These are phyloP conservation scores for Arremon brunneinucha DNA, from an alignment of 2,797 vertebrate genomes.

Conservation along the genomic window DNA sequence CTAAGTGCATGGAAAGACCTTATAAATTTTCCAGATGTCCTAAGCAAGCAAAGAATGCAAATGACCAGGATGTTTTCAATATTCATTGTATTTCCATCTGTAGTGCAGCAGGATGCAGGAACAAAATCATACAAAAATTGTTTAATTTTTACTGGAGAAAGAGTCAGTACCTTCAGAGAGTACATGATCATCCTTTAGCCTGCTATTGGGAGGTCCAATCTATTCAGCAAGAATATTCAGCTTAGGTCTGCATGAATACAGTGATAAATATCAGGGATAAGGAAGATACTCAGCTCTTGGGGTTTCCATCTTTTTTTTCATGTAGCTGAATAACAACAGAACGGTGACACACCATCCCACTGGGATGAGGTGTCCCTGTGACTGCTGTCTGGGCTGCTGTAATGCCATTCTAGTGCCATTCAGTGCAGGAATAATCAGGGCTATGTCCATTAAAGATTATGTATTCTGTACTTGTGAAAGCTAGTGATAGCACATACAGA, in stretches of 20 bases:
- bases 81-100: not conserved
- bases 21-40: not conserved
- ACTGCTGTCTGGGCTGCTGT: not conserved
- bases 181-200: not conserved
- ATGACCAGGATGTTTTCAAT: not conserved
- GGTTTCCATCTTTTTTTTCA: not conserved
- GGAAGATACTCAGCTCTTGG: not conserved
- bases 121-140: not conserved
- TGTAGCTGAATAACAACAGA: not conserved
- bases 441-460: not conserved
- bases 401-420: not conserved
- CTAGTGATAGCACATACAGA: not conserved
- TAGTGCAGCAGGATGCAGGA: not conserved
- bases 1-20: not conserved
- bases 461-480: not conserved
- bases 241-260: not conserved
- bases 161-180: not conserved
- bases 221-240: not conserved
- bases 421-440: not conserved
- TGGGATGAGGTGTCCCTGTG: fast-evolving
- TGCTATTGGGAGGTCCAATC: fast-evolving
- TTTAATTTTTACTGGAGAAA: not conserved
- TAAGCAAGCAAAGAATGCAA: not conserved
- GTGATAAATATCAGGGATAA: not conserved
- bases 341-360: not conserved